These are phyloP conservation scores for Oconnorella tubifera DNA, from an alignment of 2,888 invertebrate species.

Conservation along the genomic window DNA sequence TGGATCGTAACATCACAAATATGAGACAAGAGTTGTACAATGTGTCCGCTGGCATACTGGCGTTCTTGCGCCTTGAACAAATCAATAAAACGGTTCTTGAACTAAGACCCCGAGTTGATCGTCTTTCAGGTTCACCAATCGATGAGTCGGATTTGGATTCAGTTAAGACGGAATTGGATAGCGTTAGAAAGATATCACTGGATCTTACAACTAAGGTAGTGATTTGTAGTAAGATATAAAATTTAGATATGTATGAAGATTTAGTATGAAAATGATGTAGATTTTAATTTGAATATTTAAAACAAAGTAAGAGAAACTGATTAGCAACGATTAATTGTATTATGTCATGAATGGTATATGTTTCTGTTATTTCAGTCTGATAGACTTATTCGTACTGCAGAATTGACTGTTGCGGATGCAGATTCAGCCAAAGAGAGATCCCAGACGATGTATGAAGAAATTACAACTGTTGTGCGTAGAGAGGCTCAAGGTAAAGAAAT, in stretches of 20 bases:
- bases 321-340: too few relatives aligned
- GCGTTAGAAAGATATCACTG: conserved; percentile 16
- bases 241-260: too few relatives aligned
- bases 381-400: conserved; percentile 21
- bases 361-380: too few relatives aligned
- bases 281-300: too few relatives aligned
- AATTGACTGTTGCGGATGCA: conserved; percentile 27
- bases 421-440: conserved; percentile 23
- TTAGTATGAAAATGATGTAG: too few relatives aligned
- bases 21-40: conserved; percentile 72
- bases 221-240: too few relatives aligned
- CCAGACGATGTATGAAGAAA: conserved; percentile 17
- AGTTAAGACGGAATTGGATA: conserved; percentile 26
- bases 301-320: too few relatives aligned
- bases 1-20: conserved; percentile 68
- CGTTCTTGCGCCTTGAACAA: conserved; percentile 75
- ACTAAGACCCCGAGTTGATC: conserved; percentile 57
- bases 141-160: conserved; percentile 42
- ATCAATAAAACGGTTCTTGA: conserved; percentile 71
- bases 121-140: conserved; percentile 62
- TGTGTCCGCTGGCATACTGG: conserved; percentile 77
- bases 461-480: conserved; percentile 17
- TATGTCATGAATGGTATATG: too few relatives aligned
- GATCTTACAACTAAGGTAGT: conserved; percentile 22
- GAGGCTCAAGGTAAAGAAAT: conserved; percentile 25